A percentile compares a stretch with the other conserved stretches of the same genome.
phyloP scores from a whole-genome alignment of 2,113 vertebrate genomes.

The Glaucomys volans region DNA sequence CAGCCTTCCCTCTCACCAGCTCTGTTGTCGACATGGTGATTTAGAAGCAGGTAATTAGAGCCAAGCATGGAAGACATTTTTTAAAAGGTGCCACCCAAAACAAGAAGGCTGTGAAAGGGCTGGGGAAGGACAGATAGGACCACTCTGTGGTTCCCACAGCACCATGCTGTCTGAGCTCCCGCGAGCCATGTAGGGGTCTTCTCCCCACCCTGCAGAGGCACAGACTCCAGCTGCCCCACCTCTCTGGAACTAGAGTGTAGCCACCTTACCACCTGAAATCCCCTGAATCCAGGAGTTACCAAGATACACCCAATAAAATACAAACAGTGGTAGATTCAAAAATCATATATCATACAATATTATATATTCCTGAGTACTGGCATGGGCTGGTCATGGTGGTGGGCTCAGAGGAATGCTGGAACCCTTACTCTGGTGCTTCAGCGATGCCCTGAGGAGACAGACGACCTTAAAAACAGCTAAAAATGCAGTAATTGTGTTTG shows the following conservation, averaged over 20 bases:
- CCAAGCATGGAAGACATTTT: slow-evolving; percentile 9
- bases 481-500: neutral
- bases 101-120: neutral
- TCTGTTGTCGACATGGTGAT: neutral
- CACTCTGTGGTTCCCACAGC: neutral
- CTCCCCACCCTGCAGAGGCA: neutral
- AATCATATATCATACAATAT: neutral
- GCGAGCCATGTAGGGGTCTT: neutral
- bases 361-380: neutral
- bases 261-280: neutral
- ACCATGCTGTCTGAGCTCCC: neutral
- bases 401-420: neutral
- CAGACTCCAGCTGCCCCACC: neutral
- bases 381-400: neutral
- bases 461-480: neutral
- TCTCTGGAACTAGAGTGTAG: neutral
- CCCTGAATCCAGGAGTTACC: neutral
- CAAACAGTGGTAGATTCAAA: neutral
- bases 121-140: neutral
- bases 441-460: neutral
- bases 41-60: slow-evolving; percentile 31
- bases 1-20: slow-evolving; percentile 28
- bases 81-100: slow-evolving; percentile 7
- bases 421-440: neutral
- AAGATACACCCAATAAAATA: neutral